These are phyloP conservation scores for Bombus pyrosoma DNA, from an alignment of 1,140 invertebrate species.

Conservation along the genomic window DNA sequence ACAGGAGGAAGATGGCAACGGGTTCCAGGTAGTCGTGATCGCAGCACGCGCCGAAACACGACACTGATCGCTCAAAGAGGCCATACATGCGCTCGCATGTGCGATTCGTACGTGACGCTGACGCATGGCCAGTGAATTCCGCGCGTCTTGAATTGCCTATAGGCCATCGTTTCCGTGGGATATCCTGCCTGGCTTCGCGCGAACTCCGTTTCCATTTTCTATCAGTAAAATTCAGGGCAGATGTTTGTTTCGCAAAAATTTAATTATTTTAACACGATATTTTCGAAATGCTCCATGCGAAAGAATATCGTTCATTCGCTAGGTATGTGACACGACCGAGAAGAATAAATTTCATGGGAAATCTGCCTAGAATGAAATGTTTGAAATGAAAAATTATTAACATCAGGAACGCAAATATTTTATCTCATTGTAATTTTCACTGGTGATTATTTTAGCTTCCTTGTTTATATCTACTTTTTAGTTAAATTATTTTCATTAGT, in stretches of 20 bases:
- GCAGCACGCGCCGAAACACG: conserved; percentile 79
- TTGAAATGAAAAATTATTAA: too few relatives aligned
- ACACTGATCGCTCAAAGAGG: conserved; percentile 71
- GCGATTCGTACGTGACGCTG: conserved; percentile 30
- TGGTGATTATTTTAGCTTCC: too few relatives aligned
- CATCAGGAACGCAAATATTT: too few relatives aligned
- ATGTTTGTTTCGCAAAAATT: background rate
- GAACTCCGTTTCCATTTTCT: conserved; percentile 7
- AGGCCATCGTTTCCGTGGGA: conserved; percentile 45
- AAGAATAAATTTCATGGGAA: too few relatives aligned
- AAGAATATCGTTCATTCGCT: too few relatives aligned
- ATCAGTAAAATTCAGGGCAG: background rate
- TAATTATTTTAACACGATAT: background rate
- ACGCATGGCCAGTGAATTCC: conserved; percentile 52
- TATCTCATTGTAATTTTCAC: too few relatives aligned
- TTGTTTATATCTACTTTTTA: too few relatives aligned
- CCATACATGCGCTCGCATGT: conserved; percentile 70
- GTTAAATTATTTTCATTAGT: too few relatives aligned
- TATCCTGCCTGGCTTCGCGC: conserved; percentile 46
- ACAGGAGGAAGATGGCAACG: conserved; percentile 47
- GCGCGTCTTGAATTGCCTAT: conserved; percentile 42
- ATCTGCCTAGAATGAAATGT: too few relatives aligned
- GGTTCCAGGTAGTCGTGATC: conserved; percentile 72
- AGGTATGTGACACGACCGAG: too few relatives aligned
- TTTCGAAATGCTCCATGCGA: background rate